Evolutionary conservation across 1,140 invertebrate genomes (phyloP).

Genomic region (Apis florea): DNA sequence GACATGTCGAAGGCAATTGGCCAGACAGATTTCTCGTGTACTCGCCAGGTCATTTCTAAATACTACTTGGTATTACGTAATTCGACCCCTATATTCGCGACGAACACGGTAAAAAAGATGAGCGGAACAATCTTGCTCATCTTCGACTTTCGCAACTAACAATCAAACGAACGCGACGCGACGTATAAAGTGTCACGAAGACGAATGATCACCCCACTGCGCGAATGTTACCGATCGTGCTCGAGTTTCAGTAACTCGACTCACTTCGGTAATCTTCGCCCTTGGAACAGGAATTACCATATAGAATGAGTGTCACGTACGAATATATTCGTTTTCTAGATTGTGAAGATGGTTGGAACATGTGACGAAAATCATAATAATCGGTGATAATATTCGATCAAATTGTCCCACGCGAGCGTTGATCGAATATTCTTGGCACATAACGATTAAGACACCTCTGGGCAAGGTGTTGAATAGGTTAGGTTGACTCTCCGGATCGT

Average conservation of each 20-base stretch:
- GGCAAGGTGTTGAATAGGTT: background rate
- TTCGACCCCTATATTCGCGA: background rate
- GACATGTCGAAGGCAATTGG: background rate
- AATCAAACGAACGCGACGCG: background rate
- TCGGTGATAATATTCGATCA: background rate
- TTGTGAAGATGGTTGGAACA: too few species aligned
- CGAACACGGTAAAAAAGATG: background rate
- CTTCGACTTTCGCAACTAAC: background rate
- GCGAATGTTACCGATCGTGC: background rate
- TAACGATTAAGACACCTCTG: background rate
- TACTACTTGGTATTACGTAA: background rate
- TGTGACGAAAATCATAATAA: background rate
- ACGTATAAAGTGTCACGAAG: background rate
- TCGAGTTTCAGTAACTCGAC: background rate
- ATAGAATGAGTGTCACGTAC: background rate
- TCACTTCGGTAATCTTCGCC: background rate
- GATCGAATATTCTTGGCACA: background rate
- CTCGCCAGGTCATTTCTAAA: background rate
- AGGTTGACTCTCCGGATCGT: background rate
- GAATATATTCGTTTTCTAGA: background rate
- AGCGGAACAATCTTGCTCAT: background rate
- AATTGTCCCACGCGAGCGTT: background rate
- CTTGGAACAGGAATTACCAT: background rate
- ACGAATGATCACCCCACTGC: background rate
- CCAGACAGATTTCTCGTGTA: constrained; percentile 10